Evolutionary conservation across 2,113 vertebrate species (phyloP).

Genomic region (Butorides virescens): DNA sequence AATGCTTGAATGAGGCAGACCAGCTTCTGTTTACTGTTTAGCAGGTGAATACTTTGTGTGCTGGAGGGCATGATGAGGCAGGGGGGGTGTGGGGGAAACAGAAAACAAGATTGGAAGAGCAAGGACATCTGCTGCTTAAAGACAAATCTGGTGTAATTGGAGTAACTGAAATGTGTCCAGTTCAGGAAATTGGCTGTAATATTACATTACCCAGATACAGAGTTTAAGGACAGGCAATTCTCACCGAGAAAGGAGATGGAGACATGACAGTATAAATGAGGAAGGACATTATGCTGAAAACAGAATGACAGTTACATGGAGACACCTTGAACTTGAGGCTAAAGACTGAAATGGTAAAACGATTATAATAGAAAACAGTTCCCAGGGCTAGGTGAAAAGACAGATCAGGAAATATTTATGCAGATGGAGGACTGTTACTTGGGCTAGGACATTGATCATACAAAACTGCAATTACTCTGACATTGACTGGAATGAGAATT

Average conservation of each 20-base stretch:
- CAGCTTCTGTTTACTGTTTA: not conserved
- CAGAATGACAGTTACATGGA: not conserved
- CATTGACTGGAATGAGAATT: conserved; percentile 39
- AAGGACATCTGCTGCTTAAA: conserved; percentile 27
- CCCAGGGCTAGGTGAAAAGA: conserved; percentile 27
- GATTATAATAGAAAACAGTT: conserved; percentile 35
- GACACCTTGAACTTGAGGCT: conserved; percentile 35
- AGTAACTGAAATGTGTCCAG: conserved; percentile 17
- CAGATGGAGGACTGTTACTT: not conserved
- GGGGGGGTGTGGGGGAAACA: not conserved
- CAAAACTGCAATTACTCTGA: conserved; percentile 32
- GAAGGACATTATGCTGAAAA: conserved; percentile 6
- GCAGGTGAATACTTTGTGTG: not conserved
- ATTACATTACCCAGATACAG: conserved; percentile 13
- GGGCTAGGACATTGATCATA: conserved; percentile 21
- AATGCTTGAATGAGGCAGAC: not conserved
- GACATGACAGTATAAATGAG: not conserved
- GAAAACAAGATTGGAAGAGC: conserved; percentile 2
- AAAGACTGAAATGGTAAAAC: conserved; percentile 28
- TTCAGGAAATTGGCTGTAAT: conserved; percentile 26
- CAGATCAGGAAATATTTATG: conserved; percentile 42
- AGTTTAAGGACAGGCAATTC: not conserved
- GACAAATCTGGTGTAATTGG: conserved; percentile 6
- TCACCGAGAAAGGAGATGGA: not conserved
- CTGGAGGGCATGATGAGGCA: not conserved